Evolutionary conservation across 2,888 invertebrate genomes (phyloP).

Genomic region (Aphidoletes aphidimyza): DNA sequence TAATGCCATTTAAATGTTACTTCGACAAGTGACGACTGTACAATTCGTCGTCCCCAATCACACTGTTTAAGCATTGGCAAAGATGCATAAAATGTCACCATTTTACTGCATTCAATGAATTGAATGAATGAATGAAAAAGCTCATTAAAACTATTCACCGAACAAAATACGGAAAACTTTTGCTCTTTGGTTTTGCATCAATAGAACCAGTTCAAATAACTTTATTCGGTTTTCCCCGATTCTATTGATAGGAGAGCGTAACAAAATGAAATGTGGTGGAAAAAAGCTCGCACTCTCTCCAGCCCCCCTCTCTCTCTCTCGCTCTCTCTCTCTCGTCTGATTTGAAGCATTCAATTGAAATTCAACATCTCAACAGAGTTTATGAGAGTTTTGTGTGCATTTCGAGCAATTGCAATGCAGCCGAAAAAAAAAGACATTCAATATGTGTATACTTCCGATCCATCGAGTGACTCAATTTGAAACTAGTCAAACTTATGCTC

Average conservation of each 20-base stretch:
- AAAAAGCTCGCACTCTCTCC: background rate
- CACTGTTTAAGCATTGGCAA: background rate
- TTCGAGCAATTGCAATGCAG: background rate
- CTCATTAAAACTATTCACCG: conserved; percentile 49
- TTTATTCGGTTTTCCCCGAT: background rate
- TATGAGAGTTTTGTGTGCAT: background rate
- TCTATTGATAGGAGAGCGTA: background rate
- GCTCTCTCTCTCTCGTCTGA: too few species aligned
- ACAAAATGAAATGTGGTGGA: background rate
- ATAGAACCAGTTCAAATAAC: background rate
- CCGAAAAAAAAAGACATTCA: background rate
- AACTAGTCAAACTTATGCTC: too few species aligned
- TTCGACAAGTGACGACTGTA: too few species aligned
- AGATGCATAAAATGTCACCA: background rate
- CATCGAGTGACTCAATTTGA: background rate
- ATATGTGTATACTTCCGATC: background rate
- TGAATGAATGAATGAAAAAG: background rate
- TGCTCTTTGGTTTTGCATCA: background rate
- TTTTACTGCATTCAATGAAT: background rate
- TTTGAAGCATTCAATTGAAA: too few species aligned
- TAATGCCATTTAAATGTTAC: too few species aligned
- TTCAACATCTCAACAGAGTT: too few species aligned
- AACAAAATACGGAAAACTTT: conserved; percentile 25
- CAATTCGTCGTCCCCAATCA: too few species aligned
- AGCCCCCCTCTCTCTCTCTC: background rate